Evolutionary conservation across 2,888 invertebrate species (phyloP).

Genomic region (Sicus ferrugineus): DNA sequence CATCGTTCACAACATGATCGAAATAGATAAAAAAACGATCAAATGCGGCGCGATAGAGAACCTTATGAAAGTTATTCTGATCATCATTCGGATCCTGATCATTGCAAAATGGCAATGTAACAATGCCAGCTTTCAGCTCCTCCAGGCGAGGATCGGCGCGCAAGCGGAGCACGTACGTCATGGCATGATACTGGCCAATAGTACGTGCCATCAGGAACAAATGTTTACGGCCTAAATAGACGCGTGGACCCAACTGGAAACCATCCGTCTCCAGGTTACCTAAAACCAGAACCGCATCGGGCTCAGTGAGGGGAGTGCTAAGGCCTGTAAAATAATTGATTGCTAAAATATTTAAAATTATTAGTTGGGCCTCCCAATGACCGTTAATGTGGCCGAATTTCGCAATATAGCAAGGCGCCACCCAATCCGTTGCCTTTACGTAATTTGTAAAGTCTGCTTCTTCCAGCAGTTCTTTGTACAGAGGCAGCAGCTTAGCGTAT

Average conservation of each 20-base stretch:
- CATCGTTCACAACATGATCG: conserved; percentile 46
- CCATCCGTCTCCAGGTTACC: conserved; percentile 56
- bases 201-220: conserved; percentile 52
- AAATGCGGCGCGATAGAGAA: conserved; percentile 55
- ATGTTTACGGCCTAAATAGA: conserved; percentile 54
- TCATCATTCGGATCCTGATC: conserved; percentile 38
- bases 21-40: conserved; percentile 58
- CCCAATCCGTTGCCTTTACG: conserved; percentile 46
- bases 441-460: conserved; percentile 33
- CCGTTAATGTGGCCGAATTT: conserved; percentile 57
- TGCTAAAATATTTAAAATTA: not conserved
- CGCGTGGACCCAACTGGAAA: conserved; percentile 56
- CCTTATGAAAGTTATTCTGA: conserved; percentile 50
- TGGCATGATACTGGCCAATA: conserved; percentile 57
- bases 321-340: conserved; percentile 43
- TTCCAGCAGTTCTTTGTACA: conserved; percentile 51
- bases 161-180: conserved; percentile 54
- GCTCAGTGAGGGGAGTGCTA: conserved; percentile 37
- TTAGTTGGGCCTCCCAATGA: conserved; percentile 36
- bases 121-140: conserved; percentile 48
- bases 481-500: conserved; percentile 56
- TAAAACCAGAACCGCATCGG: conserved; percentile 57
- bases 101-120: conserved; percentile 52
- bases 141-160: conserved; percentile 49
- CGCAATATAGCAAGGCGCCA: conserved; percentile 52